phyloP scores from a whole-genome alignment of 2,113 vertebrate genomes.

The Cyprinodon tularosa region DNA sequence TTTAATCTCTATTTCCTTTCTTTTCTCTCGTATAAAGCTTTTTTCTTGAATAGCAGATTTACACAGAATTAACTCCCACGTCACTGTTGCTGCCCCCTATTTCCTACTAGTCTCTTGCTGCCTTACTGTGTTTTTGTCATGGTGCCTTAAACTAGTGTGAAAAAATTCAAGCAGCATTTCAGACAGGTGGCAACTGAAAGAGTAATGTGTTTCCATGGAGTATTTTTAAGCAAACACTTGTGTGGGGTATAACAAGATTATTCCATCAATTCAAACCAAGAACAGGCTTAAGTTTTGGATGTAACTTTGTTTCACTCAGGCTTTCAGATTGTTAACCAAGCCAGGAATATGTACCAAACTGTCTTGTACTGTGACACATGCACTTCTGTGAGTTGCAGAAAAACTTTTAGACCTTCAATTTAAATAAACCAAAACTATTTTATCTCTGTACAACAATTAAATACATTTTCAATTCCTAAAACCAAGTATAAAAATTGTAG shows the following conservation, averaged over 20 bases:
- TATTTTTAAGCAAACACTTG: constrained; percentile 24
- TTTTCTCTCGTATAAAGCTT: constrained; percentile 21
- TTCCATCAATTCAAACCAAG: constrained; percentile 23
- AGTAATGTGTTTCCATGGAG: constrained; percentile 26
- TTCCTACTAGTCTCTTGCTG: constrained; percentile 32
- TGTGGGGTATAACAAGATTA: constrained; percentile 34
- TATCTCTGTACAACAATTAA: background rate
- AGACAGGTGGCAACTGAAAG: constrained; percentile 34
- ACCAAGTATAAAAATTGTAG: background rate
- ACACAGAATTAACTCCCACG: constrained; percentile 44
- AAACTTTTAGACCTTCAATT: no score
- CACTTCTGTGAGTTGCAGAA: background rate
- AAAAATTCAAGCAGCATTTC: constrained; percentile 29
- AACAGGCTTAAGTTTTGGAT: constrained; percentile 25
- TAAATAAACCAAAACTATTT: background rate
- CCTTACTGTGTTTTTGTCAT: constrained; percentile 24
- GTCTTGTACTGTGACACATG: background rate
- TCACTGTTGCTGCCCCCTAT: constrained; percentile 21
- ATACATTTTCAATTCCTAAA: background rate
- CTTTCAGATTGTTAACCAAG: constrained; percentile 25
- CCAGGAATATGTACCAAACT: background rate
- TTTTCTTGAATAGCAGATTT: constrained; percentile 43
- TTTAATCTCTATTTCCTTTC: constrained; percentile 40
- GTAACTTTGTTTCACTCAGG: constrained; percentile 20
- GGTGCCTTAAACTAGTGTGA: constrained; percentile 6